Evolutionary conservation across 1,140 invertebrate genomes (phyloP), one percentile per base, ranked within the genome.

Genomic region (Papilio polyxenes): DNA sequence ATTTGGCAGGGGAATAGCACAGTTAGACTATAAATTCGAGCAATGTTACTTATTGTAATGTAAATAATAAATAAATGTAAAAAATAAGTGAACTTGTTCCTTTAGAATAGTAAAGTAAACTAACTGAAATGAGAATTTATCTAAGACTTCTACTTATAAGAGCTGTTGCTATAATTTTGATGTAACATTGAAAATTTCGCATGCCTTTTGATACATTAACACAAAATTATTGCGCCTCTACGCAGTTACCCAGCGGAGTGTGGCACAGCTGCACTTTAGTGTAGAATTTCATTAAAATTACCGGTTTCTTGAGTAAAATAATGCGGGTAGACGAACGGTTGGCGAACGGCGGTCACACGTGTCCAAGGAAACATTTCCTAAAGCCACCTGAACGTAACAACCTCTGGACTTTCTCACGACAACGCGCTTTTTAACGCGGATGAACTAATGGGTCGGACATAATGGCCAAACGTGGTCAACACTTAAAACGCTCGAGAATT

Each of bases 211-310:
- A 90, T 87, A 82, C 82, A 82, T 88, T 79, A 62, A 79, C 89
- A 88, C 81, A 89, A 88, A 87, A 87, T 88, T 87, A 88, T 90
- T 86, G 84, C 83, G 86, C 82, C 85, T 82, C 85, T 81, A 79
- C 83, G 83, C 83, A 86, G 82, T 82, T 88, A 86, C 84, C 85
- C 86, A 88, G 83, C 84, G 83, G 83, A 86, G 87, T 89, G 89
- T 88, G 80, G 85, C 89, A 87, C 90, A 92, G 90, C 90, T 92
- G 91, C 89, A 87, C 82, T 85, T 87, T 85, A 88, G 88, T 89
- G 85, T 91, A 89, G 88, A 91, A 92, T 92, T 89, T 87, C 91
- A 92, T 91, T 91, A 91, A 89, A 89, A 89, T 86, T 89, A 90
- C 89, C 89, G 90, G 91, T 92, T 77, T 90, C 88, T 88, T 75